These are phyloP conservation scores for Morpho achilles DNA, from an alignment of 2,888 invertebrate genomes.

Conservation along the genomic window DNA sequence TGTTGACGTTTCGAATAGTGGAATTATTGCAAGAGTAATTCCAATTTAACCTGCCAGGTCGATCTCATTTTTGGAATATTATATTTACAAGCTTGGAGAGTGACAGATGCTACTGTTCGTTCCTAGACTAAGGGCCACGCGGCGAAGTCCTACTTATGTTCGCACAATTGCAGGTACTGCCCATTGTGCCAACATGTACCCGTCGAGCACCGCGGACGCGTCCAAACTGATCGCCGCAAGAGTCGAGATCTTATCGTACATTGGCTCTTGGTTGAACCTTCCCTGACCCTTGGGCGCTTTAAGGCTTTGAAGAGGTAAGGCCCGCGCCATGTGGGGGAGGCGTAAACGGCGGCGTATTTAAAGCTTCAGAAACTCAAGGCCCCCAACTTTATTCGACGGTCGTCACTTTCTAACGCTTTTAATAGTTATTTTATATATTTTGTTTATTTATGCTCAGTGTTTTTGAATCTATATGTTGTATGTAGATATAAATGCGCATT, in stretches of 20 bases:
- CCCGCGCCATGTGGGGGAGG: constrained; percentile 16
- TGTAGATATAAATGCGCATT: constrained; percentile 18
- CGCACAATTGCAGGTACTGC: constrained; percentile 84
- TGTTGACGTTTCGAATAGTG: no score
- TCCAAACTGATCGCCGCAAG: constrained; percentile 85
- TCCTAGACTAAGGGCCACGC: no score
- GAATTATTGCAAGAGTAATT: no score
- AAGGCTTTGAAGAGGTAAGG: constrained; percentile 19
- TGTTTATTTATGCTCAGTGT: constrained; percentile 11
- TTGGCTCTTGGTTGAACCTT: constrained; percentile 75
- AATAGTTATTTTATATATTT: constrained; percentile 1
- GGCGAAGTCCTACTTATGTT: neutral
- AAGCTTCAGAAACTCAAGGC: constrained; percentile 7
- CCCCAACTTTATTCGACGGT: constrained; percentile 8
- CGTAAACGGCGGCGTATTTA: constrained; percentile 15
- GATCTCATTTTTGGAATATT: no score
- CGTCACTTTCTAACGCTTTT: constrained; percentile 1
- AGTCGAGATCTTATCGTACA: constrained; percentile 76
- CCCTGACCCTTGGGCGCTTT: constrained; percentile 18
- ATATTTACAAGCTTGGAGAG: neutral
- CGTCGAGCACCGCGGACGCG: constrained; percentile 82
- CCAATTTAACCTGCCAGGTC: no score
- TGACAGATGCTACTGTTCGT: no score
- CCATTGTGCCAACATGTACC: constrained; percentile 97
- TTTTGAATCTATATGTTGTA: constrained; percentile 6